Evolutionary conservation across 2,113 vertebrate species (phyloP), one percentile per base, ranked within the genome.

Genomic region (Muscicapa adusta): DNA sequence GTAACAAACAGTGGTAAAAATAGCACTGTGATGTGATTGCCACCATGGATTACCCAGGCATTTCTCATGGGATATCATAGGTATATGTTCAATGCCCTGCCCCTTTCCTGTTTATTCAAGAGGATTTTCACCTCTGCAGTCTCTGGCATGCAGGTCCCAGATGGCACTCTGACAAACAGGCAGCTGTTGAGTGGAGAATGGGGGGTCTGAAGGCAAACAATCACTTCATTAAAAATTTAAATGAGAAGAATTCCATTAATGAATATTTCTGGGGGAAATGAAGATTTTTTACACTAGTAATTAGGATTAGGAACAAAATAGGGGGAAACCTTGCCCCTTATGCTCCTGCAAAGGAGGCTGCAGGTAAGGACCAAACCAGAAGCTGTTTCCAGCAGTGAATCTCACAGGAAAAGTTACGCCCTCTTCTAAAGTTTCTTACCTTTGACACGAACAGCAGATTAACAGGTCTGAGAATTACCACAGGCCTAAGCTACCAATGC

Each of bases 31-130:
- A 45, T 22, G n/a, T 23, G 43, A 56, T 33, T 65, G 43, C 50
- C 45, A 68, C 31, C 18, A 10, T 24, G 50, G 58, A 53, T 91
- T 83, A 76, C 9, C 17, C n/a, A 61, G 84, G 54, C 42, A 36
- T 73, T 77, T 91, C 68, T 50, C 65, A 34, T 12, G n/a, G 63
- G n/a, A 61, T 66, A 10, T 31, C 3, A 0, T 7, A 90, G 40
- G 36, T 51, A 10, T 60, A 12, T 19, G 24, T 74, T 78, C 81
- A 40, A 10, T 81, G 65, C 16, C 34, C 19, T 77, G 17, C 24
- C 77, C 31, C 22, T 57, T 87, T 81, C 74, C 65, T 87, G 47
- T 89, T 89, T 81, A 57, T 84, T 66, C 34, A 74, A 56, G 56
- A 9, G 56, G 42, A 71, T 89, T 96, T 91, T 94, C 76, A 87